Percentiles rank a stretch among this genome's conserved stretches.
These are phyloP conservation scores for Pogoniulus pusillus DNA, from an alignment of 2,797 vertebrate genomes.

Conservation along the genomic window DNA sequence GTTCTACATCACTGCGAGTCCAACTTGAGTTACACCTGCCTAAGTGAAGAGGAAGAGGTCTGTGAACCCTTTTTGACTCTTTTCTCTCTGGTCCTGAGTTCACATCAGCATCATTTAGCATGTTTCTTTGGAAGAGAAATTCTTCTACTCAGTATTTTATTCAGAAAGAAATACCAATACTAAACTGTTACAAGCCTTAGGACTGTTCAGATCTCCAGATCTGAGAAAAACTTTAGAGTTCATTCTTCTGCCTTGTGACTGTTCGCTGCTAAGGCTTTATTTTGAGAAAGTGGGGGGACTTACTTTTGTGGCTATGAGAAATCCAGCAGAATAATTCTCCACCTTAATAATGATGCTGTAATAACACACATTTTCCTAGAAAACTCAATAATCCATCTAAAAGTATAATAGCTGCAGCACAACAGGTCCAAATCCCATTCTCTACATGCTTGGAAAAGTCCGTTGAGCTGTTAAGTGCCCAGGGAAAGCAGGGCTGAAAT, in stretches of 20 bases:
- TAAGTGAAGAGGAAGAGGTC: background rate
- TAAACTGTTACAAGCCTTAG: background rate
- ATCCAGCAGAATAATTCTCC: background rate
- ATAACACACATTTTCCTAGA: background rate
- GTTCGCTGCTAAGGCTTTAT: background rate
- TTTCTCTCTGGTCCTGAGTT: background rate
- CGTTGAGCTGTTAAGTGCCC: background rate
- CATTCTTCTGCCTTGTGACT: background rate
- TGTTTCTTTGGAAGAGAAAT: background rate
- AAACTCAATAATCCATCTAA: constrained; percentile 33
- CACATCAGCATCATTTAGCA: background rate
- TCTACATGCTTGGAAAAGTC: background rate
- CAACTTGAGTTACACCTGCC: background rate
- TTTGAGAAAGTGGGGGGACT: background rate
- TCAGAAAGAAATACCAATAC: background rate
- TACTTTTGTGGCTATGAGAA: background rate
- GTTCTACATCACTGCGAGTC: background rate
- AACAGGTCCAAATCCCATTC: background rate
- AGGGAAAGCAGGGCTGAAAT: background rate
- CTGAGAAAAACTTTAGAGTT: background rate
- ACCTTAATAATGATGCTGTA: background rate
- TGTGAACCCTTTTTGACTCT: background rate
- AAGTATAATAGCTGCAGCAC: constrained; percentile 16
- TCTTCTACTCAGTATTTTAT: background rate
- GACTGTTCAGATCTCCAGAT: background rate